Percentiles rank a stretch among this genome's conserved stretches.
phyloP scores from a whole-genome alignment of 2,888 invertebrate species.

The Pollenia labialis region DNA sequence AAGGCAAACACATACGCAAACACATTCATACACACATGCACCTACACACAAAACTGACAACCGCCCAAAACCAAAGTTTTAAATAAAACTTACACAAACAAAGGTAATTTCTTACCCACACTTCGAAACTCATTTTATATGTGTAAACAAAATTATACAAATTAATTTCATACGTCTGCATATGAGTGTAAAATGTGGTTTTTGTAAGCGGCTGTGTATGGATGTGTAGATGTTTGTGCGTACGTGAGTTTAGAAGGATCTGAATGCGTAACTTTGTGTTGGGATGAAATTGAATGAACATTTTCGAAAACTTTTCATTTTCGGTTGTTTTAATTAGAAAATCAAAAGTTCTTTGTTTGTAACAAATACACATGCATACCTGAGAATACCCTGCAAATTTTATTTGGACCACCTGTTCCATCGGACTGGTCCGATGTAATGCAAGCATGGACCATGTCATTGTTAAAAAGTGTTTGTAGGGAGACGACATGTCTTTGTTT shows the following conservation, averaged over 20 bases:
- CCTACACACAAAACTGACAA: neutral
- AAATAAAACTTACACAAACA: constrained; percentile 18
- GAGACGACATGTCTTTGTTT: no score
- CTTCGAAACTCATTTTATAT: neutral
- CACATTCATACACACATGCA: neutral
- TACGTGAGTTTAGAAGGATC: constrained; percentile 11
- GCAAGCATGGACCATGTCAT: no score
- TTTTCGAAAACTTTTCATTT: constrained; percentile 63
- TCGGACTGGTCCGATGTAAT: no score
- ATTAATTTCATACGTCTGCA: constrained; percentile 51
- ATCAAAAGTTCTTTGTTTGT: constrained; percentile 67
- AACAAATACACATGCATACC: constrained; percentile 50
- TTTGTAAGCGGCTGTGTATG: neutral
- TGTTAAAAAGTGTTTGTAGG: no score
- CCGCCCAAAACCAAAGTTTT: neutral
- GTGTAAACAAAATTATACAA: constrained; percentile 3
- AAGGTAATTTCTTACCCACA: neutral
- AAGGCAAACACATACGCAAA: constrained; percentile 12
- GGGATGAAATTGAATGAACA: constrained; percentile 60
- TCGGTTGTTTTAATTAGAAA: constrained; percentile 80
- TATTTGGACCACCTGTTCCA: no score
- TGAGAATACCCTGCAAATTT: no score
- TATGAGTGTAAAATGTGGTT: constrained; percentile 46
- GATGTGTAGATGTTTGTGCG: neutral
- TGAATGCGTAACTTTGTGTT: constrained; percentile 72